phyloP scores from a whole-genome alignment of 2,888 invertebrate genomes.

The Portevinia maculata region DNA sequence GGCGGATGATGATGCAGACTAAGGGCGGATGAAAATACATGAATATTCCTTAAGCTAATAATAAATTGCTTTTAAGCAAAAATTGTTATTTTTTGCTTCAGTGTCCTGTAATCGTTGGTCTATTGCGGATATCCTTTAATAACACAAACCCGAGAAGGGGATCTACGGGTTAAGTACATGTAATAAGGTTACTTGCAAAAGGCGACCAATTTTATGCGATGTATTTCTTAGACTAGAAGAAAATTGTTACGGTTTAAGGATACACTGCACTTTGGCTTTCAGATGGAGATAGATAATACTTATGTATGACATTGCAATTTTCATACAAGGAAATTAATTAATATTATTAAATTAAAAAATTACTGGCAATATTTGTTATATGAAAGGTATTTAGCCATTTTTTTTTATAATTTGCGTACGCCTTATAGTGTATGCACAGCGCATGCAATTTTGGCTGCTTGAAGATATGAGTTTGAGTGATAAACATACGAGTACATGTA shows the following conservation, averaged over 20 bases:
- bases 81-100: constrained; percentile 6
- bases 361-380: constrained; percentile 18
- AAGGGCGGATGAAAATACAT: constrained; percentile 33
- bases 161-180: constrained; percentile 49
- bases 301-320: constrained; percentile 1
- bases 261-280: constrained; percentile 15
- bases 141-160: constrained; percentile 8
- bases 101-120: constrained; percentile 27
- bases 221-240: constrained; percentile 4
- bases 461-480: too few species aligned
- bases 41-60: constrained; percentile 62
- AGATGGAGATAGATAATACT: not conserved
- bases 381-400: too few species aligned
- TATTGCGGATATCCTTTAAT: constrained; percentile 46
- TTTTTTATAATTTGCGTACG: too few species aligned
- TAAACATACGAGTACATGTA: too few species aligned
- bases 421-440: too few species aligned
- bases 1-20: constrained; percentile 37
- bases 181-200: constrained; percentile 47
- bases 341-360: constrained; percentile 27
- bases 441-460: too few species aligned
- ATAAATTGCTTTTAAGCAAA: constrained; percentile 46
- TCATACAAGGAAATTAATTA: too few species aligned
- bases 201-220: constrained; percentile 22
- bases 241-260: constrained; percentile 12